phyloP scores from a whole-genome alignment of 1,140 invertebrate species.

The Drosophila arizonae region DNA sequence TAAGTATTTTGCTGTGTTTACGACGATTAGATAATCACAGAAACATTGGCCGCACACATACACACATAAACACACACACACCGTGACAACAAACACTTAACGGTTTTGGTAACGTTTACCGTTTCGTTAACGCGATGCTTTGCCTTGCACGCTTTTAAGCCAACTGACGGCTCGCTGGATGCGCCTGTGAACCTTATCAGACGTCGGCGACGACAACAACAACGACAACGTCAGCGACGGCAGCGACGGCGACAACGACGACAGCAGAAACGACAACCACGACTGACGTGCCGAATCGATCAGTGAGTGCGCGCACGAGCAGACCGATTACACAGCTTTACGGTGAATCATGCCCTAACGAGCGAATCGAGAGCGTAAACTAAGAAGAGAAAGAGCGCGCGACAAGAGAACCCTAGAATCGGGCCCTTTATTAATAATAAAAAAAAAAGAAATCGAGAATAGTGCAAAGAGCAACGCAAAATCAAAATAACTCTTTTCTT shows the following conservation, averaged over 20 bases:
- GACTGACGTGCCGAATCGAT: constrained; percentile 60
- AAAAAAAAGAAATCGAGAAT: neutral
- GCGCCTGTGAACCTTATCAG: constrained; percentile 80
- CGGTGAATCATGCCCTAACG: constrained; percentile 65
- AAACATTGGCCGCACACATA: constrained; percentile 48
- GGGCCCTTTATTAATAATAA: constrained; percentile 5
- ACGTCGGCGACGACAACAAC: constrained; percentile 40
- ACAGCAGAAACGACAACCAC: neutral
- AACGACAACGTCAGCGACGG: constrained; percentile 24
- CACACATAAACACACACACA: constrained; percentile 41
- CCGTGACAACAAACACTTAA: constrained; percentile 34
- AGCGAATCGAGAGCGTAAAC: constrained; percentile 23
- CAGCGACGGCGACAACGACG: neutral
- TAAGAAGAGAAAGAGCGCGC: neutral
- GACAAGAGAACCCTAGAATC: constrained; percentile 2
- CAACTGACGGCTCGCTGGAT: constrained; percentile 72
- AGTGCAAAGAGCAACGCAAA: constrained; percentile 23
- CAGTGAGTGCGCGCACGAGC: constrained; percentile 76
- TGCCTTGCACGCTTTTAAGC: constrained; percentile 65
- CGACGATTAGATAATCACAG: constrained; percentile 71
- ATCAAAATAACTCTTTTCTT: constrained; percentile 4
- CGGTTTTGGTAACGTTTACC: constrained; percentile 39
- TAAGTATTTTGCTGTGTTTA: constrained; percentile 51
- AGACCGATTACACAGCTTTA: constrained; percentile 71
- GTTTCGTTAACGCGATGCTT: constrained; percentile 64